These are phyloP conservation scores for Apodemia duryi DNA, from an alignment of 2,888 invertebrate species.

Conservation along the genomic window DNA sequence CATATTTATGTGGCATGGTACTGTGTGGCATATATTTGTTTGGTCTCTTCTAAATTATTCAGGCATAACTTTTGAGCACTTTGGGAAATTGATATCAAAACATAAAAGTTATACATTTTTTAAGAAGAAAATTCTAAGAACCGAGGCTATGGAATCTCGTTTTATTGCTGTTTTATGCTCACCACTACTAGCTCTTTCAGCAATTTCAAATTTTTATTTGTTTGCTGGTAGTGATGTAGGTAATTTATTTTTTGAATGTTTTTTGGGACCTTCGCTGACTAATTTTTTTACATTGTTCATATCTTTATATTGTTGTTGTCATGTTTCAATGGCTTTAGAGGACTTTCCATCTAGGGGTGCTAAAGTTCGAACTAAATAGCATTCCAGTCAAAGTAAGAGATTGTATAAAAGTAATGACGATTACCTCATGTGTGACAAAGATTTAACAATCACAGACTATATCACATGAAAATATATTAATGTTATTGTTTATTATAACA, in stretches of 20 bases:
- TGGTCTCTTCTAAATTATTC: conserved; percentile 94
- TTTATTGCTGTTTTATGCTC: conserved; percentile 84
- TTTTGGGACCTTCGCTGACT: conserved; percentile 59
- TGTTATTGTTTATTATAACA: too few relatives aligned
- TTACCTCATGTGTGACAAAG: too few relatives aligned
- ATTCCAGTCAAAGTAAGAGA: not conserved
- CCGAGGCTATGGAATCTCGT: conserved; percentile 74
- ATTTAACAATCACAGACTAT: too few relatives aligned
- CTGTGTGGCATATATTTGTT: conserved; percentile 85
- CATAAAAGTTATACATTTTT: conserved; percentile 65
- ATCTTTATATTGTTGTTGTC: conserved; percentile 64
- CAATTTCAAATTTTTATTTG: conserved; percentile 93
- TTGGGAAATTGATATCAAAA: conserved; percentile 72
- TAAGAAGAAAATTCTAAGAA: conserved; percentile 54
- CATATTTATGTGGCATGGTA: conserved; percentile 95
- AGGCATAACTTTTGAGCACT: conserved; percentile 86
- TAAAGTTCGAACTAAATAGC: conserved; percentile 12
- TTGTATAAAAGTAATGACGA: too few relatives aligned
- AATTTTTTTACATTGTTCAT: conserved; percentile 50
- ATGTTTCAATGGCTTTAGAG: conserved; percentile 65
- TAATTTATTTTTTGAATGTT: conserved; percentile 82
- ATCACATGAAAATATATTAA: too few relatives aligned
- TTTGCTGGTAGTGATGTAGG: conserved; percentile 88
- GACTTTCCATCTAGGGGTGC: conserved; percentile 57
- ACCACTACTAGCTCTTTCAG: conserved; percentile 88